These are phyloP conservation scores for Microchirus variegatus DNA, from an alignment of 2,797 vertebrate genomes.

Conservation along the genomic window DNA sequence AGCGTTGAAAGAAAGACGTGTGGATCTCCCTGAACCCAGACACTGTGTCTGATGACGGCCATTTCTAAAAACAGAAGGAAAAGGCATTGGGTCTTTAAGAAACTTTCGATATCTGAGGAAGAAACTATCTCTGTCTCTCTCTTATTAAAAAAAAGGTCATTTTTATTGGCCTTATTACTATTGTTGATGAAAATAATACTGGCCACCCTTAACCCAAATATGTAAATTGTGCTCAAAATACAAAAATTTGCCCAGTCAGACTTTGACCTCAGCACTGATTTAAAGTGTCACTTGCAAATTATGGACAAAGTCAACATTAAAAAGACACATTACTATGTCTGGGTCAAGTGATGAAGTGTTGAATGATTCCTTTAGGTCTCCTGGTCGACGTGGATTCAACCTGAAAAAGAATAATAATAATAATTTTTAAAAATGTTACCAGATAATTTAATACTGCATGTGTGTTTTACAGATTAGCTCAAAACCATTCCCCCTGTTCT, in stretches of 20 bases:
- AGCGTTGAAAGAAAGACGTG: slow-evolving; percentile 70
- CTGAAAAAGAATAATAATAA: slow-evolving; percentile 69
- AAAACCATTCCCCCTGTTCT: no score
- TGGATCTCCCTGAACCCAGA: slow-evolving; percentile 58
- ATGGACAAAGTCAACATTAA: background rate
- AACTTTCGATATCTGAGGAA: background rate
- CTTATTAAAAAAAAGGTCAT: no score
- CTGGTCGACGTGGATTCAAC: slow-evolving; percentile 71
- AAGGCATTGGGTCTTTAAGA: no score
- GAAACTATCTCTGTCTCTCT: background rate
- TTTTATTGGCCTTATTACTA: no score
- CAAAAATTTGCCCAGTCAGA: no score
- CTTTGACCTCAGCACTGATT: no score
- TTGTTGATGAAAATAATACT: no score
- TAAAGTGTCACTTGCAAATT: background rate
- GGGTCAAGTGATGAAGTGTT: slow-evolving; percentile 51
- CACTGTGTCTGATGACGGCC: slow-evolving; percentile 61
- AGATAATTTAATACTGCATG: background rate
- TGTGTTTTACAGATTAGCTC: no score
- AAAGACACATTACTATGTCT: slow-evolving; percentile 67
- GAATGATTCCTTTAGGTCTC: slow-evolving; percentile 82
- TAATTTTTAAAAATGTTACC: no score
- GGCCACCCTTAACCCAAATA: no score
- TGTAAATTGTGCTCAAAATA: no score
- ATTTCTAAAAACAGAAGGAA: slow-evolving; percentile 56